These are phyloP conservation scores for Pocillopora grandis DNA, from an alignment of 92 coral and sea anemone species.

Conservation along the genomic window DNA sequence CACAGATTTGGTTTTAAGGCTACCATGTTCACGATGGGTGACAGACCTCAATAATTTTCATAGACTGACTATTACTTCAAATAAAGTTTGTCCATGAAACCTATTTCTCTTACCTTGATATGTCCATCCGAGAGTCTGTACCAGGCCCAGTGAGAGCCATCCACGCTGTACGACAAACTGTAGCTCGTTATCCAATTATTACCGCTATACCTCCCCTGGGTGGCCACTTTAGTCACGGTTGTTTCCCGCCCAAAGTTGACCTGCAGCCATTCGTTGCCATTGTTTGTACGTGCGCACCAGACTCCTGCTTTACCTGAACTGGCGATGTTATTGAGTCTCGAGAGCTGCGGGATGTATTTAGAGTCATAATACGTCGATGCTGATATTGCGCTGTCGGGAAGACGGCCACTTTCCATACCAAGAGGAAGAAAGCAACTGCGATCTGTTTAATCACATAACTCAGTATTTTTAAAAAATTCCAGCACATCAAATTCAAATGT, in stretches of 20 bases:
- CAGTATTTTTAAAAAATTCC: no score
- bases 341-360: constrained; percentile 4
- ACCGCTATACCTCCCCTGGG: constrained; percentile 29
- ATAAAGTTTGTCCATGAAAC: neutral
- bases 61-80: no score
- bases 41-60: no score
- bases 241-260: constrained; percentile 28
- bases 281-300: constrained; percentile 33
- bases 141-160: constrained; percentile 51
- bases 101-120: constrained; percentile 20
- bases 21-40: no score
- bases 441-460: neutral
- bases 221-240: constrained; percentile 44
- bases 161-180: constrained; percentile 29
- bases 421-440: constrained; percentile 31
- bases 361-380: constrained; percentile 15
- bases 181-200: constrained; percentile 30
- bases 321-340: constrained; percentile 22
- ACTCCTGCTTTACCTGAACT: constrained; percentile 11
- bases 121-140: constrained; percentile 31
- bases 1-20: no score
- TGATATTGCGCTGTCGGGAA: constrained; percentile 26
- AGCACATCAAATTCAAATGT: no score
- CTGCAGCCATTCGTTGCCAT: constrained; percentile 43
- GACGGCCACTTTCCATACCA: constrained; percentile 34